Evolutionary conservation across 2,113 vertebrate genomes (phyloP), one percentile per base, ranked within the genome.

Genomic region (Ascaphus truei): DNA sequence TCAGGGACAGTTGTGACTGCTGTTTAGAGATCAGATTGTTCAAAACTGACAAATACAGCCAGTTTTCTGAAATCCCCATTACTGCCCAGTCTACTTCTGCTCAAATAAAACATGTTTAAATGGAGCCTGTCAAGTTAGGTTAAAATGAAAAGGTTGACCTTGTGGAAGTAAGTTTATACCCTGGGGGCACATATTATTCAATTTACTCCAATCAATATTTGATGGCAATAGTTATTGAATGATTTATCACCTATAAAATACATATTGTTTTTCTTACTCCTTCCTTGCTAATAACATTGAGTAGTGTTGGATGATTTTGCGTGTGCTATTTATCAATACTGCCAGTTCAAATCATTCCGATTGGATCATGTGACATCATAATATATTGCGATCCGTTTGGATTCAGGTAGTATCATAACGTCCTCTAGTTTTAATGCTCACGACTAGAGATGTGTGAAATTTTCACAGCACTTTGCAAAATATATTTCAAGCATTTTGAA

Each of bases 101-200:
- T 59, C 20, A 71, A 71, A 71, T 71, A 71, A 71, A 71, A 71
- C 56, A 71, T 52, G 33, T 71, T 60, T 61, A 60, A 71, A 61
- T 61, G 47, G 45, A 69, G 61, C 23, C 67, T 61, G 67, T 71
- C 67, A 71, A 71, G 45, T 71, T 71, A 51, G 67, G 34, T 47
- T 51, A 61, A 71, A 71, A 61, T 61, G 56, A 61, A 71, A 71
- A 61, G 67, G 56, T 71, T 71, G 67, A 71, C 56, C 67, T 71
- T 71, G 33, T 52, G 57, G 45, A 71, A 48, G 45, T 47, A 71
- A 61, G 67, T 51, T 71, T 61, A 71, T 50, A 57, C 67, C 67
- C 67, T 52, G 52, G 56, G 61, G 67, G 29, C 67, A 71, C 67
- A 71, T 71, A 71, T 71, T 61, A 71, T 71, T 71, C 67, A 71